Conservation (phyloP, 2,888 invertebrate species). For the Apodemia mormo region DNA sequence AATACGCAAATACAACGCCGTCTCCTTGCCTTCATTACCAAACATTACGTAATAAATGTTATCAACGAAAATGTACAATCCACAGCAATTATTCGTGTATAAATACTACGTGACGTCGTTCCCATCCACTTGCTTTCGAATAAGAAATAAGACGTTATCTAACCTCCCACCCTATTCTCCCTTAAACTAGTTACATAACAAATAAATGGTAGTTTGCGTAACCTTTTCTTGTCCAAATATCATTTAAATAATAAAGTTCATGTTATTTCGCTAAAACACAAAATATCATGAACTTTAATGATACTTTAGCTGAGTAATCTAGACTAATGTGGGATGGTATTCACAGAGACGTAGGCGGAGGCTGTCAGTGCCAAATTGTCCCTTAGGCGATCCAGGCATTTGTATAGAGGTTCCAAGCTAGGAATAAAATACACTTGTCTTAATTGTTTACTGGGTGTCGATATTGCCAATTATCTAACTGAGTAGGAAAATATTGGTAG, state of each 20-base stretch:
- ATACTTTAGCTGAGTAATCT: too few species aligned
- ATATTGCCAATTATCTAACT: too few species aligned
- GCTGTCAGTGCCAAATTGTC: too few species aligned
- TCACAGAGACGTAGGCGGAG: too few species aligned
- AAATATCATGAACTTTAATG: too few species aligned
- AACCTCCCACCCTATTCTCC: not conserved
- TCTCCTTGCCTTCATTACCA: not conserved
- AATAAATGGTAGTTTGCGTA: not conserved
- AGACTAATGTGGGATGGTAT: too few species aligned
- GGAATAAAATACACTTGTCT: too few species aligned
- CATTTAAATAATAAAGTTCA: not conserved
- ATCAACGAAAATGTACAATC: not conserved
- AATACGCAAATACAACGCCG: not conserved
- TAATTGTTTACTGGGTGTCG: too few species aligned
- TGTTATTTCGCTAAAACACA: not conserved
- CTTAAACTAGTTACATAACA: not conserved
- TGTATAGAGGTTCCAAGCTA: too few species aligned
- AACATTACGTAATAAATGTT: not conserved
- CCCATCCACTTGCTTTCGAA: not conserved
- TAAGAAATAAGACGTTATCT: not conserved
- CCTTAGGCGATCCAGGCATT: too few species aligned
- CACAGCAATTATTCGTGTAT: not conserved
- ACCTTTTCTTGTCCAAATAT: not conserved
- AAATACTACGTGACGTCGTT: not conserved
- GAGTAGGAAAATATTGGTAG: too few species aligned